These are phyloP conservation scores for Clitarchus hookeri DNA, from an alignment of 2,888 invertebrate genomes.

Conservation along the genomic window DNA sequence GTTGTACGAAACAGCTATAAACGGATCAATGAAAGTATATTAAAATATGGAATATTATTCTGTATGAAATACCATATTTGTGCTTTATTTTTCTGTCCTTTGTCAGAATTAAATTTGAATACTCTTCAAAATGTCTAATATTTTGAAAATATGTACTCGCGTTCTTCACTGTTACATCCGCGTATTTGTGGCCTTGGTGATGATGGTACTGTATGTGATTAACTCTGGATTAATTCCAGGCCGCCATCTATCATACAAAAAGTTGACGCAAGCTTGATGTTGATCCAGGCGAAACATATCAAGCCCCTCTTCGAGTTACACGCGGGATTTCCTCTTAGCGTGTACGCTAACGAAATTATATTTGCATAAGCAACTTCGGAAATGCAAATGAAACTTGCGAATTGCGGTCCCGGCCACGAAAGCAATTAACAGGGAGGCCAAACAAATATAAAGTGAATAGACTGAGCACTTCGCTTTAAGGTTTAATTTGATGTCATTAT, in stretches of 20 bases:
- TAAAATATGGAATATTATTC: too few relatives aligned
- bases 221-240: background rate
- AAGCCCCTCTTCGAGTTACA: background rate
- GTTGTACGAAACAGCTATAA: too few relatives aligned
- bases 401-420: background rate
- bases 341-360: background rate
- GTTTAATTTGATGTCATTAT: background rate
- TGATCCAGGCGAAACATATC: background rate
- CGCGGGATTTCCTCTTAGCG: background rate
- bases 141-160: too few relatives aligned
- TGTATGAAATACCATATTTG: too few relatives aligned
- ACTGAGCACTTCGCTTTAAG: background rate
- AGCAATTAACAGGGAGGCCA: background rate
- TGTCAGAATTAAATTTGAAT: too few relatives aligned
- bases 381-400: constrained; percentile 2
- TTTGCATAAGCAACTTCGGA: constrained; percentile 2
- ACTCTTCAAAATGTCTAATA: too few relatives aligned
- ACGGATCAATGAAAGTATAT: too few relatives aligned
- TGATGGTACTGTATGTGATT: background rate
- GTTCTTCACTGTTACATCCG: too few relatives aligned
- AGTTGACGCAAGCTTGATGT: background rate
- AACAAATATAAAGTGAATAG: background rate
- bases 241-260: background rate
- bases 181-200: too few relatives aligned
- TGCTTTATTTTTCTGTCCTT: too few relatives aligned